Percentiles rank a stretch among this genome's conserved stretches.
These are phyloP conservation scores for Xanthia icteritia DNA, from an alignment of 2,888 invertebrate species.

Conservation along the genomic window DNA sequence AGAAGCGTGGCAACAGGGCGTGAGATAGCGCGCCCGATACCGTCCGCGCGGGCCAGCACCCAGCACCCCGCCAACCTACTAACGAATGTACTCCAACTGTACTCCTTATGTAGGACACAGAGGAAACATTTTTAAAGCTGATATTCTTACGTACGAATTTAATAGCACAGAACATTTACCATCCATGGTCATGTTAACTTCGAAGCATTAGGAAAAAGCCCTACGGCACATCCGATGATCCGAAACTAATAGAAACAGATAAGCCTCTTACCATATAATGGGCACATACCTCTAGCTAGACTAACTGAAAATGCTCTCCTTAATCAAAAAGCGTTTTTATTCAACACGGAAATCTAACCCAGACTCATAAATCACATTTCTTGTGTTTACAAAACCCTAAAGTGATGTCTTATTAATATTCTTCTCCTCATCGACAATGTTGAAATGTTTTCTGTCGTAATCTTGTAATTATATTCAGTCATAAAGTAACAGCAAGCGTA, in stretches of 20 bases:
- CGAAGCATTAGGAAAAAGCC: neutral
- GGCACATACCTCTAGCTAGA: neutral
- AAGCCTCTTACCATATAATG: neutral
- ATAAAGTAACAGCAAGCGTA: slow-evolving; percentile 35
- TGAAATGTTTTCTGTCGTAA: slow-evolving; percentile 34
- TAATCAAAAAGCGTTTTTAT: neutral
- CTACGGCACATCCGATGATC: neutral
- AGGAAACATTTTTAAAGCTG: slow-evolving; percentile 28
- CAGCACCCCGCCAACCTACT: slow-evolving; percentile 49
- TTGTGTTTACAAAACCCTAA: slow-evolving; percentile 30
- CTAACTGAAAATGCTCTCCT: neutral
- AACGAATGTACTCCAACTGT: slow-evolving; percentile 48
- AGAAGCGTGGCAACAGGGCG: slow-evolving; percentile 88
- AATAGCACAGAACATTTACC: neutral
- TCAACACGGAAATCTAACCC: neutral
- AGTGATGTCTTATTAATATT: slow-evolving; percentile 38
- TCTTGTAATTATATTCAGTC: slow-evolving; percentile 49
- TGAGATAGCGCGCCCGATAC: slow-evolving; percentile 86
- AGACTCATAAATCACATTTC: slow-evolving; percentile 19
- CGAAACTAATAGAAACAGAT: neutral
- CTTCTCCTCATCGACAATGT: slow-evolving; percentile 35
- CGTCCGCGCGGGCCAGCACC: slow-evolving; percentile 66
- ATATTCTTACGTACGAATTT: neutral
- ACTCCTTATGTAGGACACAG: slow-evolving; percentile 28
- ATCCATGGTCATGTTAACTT: neutral